Conservation (phyloP, 1,140 invertebrate genomes). For the Leptopilina boulardi region DNA sequence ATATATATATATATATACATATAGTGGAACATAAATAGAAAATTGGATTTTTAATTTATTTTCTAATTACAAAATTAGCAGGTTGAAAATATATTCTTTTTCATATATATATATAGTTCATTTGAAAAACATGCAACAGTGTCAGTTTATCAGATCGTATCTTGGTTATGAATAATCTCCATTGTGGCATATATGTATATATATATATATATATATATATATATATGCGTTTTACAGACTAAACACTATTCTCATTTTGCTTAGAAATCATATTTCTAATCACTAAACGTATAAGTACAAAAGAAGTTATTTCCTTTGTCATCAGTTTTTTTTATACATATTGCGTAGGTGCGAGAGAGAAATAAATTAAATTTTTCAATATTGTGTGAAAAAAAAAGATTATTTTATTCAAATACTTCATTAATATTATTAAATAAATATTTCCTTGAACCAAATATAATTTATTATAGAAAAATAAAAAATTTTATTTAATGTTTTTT, state of each 20-base stretch:
- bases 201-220: too few relatives aligned
- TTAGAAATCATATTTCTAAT: background rate
- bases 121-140: background rate
- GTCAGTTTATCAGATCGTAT: background rate
- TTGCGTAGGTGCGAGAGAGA: background rate
- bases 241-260: slow-evolving; percentile 16
- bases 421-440: too few relatives aligned
- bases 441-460: too few relatives aligned
- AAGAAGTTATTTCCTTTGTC: background rate
- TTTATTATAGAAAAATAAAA: too few relatives aligned
- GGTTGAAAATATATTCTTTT: background rate
- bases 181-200: background rate
- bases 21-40: too few relatives aligned
- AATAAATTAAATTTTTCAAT: background rate
- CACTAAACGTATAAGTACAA: background rate
- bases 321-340: background rate
- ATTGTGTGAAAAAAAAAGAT: too few relatives aligned
- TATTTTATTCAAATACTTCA: too few relatives aligned
- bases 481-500: too few relatives aligned
- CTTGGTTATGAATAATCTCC: background rate
- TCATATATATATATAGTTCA: background rate
- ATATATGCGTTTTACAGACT: background rate
- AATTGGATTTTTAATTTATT: too few relatives aligned
- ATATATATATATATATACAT: too few relatives aligned
- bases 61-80: too few relatives aligned